Conservation (phyloP, 2,888 invertebrate species). For the Aromia moschata region DNA sequence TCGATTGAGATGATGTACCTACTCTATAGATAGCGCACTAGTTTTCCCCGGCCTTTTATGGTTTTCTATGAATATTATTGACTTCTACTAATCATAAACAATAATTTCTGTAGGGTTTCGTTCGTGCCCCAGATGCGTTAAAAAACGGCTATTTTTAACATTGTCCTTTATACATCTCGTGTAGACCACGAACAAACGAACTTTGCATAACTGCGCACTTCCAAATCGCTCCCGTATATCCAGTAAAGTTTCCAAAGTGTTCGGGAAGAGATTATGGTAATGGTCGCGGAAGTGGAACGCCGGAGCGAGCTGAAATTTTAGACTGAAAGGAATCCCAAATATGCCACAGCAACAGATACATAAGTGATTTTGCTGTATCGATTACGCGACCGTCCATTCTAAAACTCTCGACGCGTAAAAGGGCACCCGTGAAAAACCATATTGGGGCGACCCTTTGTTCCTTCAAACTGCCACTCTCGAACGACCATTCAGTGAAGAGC, state of each 20-base stretch:
- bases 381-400: constrained; percentile 6
- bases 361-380: constrained; percentile 16
- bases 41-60: too few species aligned
- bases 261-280: constrained; percentile 10
- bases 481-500: background rate
- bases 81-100: too few species aligned
- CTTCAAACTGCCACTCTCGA: constrained; percentile 1
- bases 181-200: too few species aligned
- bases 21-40: too few species aligned
- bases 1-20: too few species aligned
- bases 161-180: too few species aligned
- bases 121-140: too few species aligned
- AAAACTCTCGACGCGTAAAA: background rate
- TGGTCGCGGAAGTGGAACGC: background rate
- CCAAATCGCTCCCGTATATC: background rate
- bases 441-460: constrained; percentile 4
- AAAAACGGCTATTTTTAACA: too few species aligned
- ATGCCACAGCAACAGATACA: constrained; percentile 9
- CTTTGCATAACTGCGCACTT: background rate
- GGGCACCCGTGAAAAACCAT: background rate
- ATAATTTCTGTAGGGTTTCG: too few species aligned
- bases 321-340: background rate
- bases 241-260: background rate
- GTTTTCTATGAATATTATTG: too few species aligned
- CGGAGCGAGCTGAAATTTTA: background rate